Evolutionary conservation across 2,888 invertebrate species (phyloP), one percentile per base, ranked within the genome.

Genomic region (Perithous albicinctus): DNA sequence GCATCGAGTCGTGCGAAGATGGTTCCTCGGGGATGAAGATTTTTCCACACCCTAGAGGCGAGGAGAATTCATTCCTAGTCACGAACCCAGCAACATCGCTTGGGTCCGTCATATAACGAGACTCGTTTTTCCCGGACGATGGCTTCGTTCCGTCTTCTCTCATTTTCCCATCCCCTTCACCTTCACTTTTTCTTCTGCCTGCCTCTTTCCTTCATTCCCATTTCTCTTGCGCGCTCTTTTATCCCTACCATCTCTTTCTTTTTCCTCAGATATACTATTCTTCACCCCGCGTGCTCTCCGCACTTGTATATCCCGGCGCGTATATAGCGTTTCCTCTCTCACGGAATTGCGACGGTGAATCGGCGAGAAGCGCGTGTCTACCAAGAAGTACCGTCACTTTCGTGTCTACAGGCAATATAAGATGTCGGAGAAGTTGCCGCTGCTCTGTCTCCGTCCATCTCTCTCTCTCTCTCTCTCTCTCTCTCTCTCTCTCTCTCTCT

Each of bases 381-480:
- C 67, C 81, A 48, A 43, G 59, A 79, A 76, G 78, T 70, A 83
- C 56, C 82, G 75, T 78, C 80, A 84, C 78, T 82, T 82, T 83
- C 78, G 80, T 84, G 82, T 82, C 84, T 80, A 77, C 76, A 59
- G 80, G 78, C 84, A 84, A 84, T 85, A 64, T 78, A 82, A 82
- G 76, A 84, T 80, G 83, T 73, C 76, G 56, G 73, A 77, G 73
- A 64, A 83, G 46, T 56, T 82, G 77, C 41, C 48, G 43, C 67
- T 67, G 38, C 38, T 56, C n/a, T n/a, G n/a, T n/a, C n/a, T n/a
- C n/a, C n/a, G n/a, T n/a, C n/a, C n/a, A n/a, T n/a, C n/a, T n/a
- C n/a, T n/a, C n/a, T n/a, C n/a, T n/a, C n/a, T n/a, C n/a, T n/a
- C n/a, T n/a, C n/a, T n/a, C n/a, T n/a, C n/a, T n/a, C n/a, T n/a